Evolutionary conservation across 1,140 invertebrate species (phyloP), one percentile per base, ranked within the genome.

Genomic region (Leptestheria dahalacensis): DNA sequence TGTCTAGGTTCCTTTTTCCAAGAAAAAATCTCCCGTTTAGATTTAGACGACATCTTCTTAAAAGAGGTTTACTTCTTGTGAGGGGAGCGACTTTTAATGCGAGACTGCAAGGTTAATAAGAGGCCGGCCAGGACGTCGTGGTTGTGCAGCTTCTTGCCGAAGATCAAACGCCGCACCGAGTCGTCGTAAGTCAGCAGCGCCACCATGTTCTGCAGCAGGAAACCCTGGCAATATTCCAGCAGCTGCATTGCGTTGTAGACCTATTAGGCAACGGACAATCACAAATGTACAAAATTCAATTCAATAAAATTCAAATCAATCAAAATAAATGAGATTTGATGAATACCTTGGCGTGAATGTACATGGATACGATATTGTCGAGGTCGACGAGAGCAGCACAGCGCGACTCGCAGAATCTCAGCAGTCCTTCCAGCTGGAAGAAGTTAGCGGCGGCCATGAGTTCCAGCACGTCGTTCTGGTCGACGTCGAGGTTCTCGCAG

Each of bases 361-460:
- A 92, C 77, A 92, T 88, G 28, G 88, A 88, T 29, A 91, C 88
- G 60, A 92, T 84, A 69, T 91, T 91, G 66, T 92, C 88, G 54
- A 90, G 76, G 67, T 88, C 84, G 3, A 92, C 81, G 72, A 88
- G 81, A 54, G 81, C 78, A 1, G 88, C 88, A 66, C 88, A 90
- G 52, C 86, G 78, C 1, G 83, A 82, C 71, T 93, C 89, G 66
- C 89, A 92, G 67, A 85, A 90, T 60, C 85, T 72, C 57, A 92
- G 75, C 18, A 94, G 73, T 47, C 86, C 87, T 66, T 91, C 83
- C 63, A 94, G 72, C 68, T 91, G 88, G 71, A 93, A 93, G 72
- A 91, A 93, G 67, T 90, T 90, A 0, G 90, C 88, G 0, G 89
- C 89, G 2, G 88, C 88, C 82, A 93, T 88, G 47, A 93, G 71